Evolutionary conservation across 2,113 vertebrate species (phyloP).

Genomic region (Thamnophis sirtalis): DNA sequence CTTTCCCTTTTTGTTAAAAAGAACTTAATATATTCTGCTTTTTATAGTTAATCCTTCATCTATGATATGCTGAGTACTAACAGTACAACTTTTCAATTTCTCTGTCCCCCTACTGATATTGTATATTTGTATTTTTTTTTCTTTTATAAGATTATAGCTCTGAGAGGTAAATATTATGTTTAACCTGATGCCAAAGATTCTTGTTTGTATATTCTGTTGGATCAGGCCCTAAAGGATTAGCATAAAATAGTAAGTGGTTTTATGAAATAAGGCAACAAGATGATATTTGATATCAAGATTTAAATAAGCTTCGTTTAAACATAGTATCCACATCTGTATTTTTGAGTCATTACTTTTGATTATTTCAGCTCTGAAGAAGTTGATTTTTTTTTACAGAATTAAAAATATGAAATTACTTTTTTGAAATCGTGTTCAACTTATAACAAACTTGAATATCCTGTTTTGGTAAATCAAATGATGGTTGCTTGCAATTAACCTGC

Average conservation of each 20-base stretch:
- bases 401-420: neutral
- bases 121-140: neutral
- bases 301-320: neutral
- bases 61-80: neutral
- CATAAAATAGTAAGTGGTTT: neutral
- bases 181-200: neutral
- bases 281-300: slow-evolving; percentile 19
- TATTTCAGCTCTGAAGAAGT: neutral
- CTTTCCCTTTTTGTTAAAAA: neutral
- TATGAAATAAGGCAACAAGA: neutral
- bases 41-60: neutral
- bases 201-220: neutral
- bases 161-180: neutral
- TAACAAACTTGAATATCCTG: neutral
- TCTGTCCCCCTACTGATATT: neutral
- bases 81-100: neutral
- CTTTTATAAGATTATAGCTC: neutral
- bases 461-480: neutral
- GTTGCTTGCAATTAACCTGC: neutral
- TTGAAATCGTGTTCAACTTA: neutral
- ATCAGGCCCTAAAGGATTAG: neutral
- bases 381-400: neutral
- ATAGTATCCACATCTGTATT: neutral
- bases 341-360: neutral
- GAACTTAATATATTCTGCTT: neutral